Evolutionary conservation across 2,113 vertebrate genomes (phyloP).

Genomic region (Agapornis roseicollis): DNA sequence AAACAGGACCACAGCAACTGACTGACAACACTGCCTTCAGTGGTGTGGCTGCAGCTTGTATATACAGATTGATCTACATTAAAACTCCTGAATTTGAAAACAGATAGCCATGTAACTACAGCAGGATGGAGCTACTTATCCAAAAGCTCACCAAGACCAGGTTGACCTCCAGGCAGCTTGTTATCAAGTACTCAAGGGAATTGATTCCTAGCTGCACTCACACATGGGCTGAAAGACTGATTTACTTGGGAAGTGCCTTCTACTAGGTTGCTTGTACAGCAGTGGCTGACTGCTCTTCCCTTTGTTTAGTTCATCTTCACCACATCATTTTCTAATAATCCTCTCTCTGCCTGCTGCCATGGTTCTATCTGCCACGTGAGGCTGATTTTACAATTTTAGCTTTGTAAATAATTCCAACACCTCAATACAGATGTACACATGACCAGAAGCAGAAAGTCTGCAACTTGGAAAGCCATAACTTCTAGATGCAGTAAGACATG

Average conservation of each 20-base stretch:
- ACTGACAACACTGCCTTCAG: fast-evolving
- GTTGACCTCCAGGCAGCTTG: neutral
- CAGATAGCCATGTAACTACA: neutral
- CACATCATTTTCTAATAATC: neutral
- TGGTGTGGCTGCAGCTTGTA: neutral
- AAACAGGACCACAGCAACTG: neutral
- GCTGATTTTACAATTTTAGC: neutral
- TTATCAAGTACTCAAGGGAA: neutral
- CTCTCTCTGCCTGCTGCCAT: neutral
- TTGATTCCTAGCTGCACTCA: neutral
- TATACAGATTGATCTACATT: neutral
- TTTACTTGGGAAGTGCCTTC: neutral
- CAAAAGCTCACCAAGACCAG: neutral
- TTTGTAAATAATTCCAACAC: neutral
- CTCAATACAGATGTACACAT: fast-evolving
- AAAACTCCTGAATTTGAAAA: neutral
- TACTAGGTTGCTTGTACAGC: neutral
- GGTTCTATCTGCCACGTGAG: neutral
- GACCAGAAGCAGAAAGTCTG: neutral
- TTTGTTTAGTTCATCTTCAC: neutral
- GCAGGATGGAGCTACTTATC: neutral
- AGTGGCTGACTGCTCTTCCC: neutral
- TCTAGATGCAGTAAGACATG: neutral
- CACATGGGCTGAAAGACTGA: neutral
- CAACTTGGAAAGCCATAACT: neutral